Evolutionary conservation across 2,797 vertebrate species (phyloP).

Genomic region (Clamator glandarius): DNA sequence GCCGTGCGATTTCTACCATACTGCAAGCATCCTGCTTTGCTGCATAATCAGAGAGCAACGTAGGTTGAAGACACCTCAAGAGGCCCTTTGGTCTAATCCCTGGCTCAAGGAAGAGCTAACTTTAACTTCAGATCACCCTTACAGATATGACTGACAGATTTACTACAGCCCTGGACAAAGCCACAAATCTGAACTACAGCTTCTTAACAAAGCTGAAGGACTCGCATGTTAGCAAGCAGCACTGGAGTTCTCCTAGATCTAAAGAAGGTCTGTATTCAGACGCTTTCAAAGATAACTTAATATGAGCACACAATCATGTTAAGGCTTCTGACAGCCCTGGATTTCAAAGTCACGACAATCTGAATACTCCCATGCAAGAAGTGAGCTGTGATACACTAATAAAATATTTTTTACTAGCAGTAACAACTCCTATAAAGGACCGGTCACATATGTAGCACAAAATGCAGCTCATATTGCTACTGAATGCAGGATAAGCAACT

Average conservation of each 20-base stretch:
- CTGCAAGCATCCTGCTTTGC: neutral
- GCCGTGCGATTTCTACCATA: neutral
- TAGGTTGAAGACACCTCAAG: slow-evolving; percentile 24
- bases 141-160: slow-evolving; percentile 27
- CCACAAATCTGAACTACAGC: neutral
- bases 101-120: slow-evolving; percentile 40
- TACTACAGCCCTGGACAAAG: neutral
- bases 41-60: neutral
- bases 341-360: neutral
- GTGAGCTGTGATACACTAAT: neutral
- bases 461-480: neutral
- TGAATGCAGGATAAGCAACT: neutral
- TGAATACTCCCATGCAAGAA: neutral
- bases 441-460: neutral
- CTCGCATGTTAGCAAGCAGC: neutral
- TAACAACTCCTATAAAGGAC: neutral
- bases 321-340: neutral
- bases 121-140: slow-evolving; percentile 49
- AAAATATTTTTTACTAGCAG: neutral
- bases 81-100: slow-evolving; percentile 44
- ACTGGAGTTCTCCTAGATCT: neutral
- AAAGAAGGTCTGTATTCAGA: neutral
- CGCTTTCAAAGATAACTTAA: neutral
- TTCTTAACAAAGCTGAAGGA: neutral
- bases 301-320: neutral